Evolutionary conservation across 2,888 invertebrate species (phyloP), one percentile per base, ranked within the genome.

Genomic region (Lithodes maja): DNA sequence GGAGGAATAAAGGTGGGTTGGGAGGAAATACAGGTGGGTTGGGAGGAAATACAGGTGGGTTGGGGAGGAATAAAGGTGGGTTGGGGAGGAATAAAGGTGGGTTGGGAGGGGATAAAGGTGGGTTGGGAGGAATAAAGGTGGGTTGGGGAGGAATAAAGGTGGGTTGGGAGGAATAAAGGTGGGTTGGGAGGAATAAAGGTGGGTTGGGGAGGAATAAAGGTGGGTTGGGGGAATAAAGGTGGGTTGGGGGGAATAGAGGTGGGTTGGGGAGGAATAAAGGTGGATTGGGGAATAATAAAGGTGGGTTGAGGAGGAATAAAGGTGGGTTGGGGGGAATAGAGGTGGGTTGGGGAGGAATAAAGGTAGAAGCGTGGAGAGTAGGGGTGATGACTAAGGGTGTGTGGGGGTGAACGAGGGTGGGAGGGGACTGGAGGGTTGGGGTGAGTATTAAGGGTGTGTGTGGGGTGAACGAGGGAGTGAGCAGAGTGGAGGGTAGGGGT

Each of bases 61-160:
- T 33, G 33, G 33, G 33, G 33, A 33, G 33, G 33, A 33, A 33
- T 33, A 3, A n/a, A n/a, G 50, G 15, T n/a, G 53, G 50, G 80
- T 53, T 52, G 17, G 80, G 50, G 80, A 54, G 80, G 80, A 80
- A 53, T 53, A n/a, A 15, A 33, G 55, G 52, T 53, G 54, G 53
- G 53, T 2, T 80, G 80, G 1, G 54, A 3, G 5, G 54, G 80
- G 2, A 53, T 53, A 80, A 54, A n/a, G 53, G 33, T 80, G 15
- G 15, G 53, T n/a, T 12, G 53, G 53, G 80, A 53, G 15, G 54
- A 54, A 15, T 50, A 52, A 53, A 7, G 53, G 80, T 2, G 2
- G 12, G 33, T 15, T n/a, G 1, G 77, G 77, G 80, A 0, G 5
- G 80, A 50, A 33, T 33, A 33, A 33, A 33, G 33, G 33, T 33